Conservation (phyloP, 2,888 invertebrate species). For the Ditula angustiorana region DNA sequence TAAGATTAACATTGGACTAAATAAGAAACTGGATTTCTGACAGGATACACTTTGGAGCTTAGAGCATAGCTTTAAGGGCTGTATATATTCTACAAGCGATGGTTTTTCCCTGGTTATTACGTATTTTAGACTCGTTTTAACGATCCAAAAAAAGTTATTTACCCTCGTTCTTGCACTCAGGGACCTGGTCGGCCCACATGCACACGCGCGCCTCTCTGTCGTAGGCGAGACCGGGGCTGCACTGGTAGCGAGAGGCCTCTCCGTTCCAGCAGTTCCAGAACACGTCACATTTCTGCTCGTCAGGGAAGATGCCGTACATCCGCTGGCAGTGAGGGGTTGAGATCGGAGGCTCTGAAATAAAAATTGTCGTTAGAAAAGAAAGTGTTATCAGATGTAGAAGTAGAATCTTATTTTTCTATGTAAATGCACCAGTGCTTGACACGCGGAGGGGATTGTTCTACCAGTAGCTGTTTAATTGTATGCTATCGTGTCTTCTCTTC, state of each 20-base stretch:
- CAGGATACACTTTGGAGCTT: no score
- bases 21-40: no score
- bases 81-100: no score
- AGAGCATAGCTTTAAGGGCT: no score
- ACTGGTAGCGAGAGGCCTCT: constrained; percentile 96
- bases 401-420: no score
- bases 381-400: not conserved
- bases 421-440: no score
- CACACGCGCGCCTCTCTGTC: constrained; percentile 96
- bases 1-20: no score
- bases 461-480: no score
- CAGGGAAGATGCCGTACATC: constrained; percentile 96
- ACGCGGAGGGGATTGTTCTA: no score
- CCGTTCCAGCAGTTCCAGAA: constrained; percentile 99
- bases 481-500: no score
- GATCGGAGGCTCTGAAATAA: constrained; percentile 91
- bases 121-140: not conserved
- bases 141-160: constrained; percentile 54
- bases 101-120: not conserved
- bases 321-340: constrained; percentile 93
- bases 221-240: constrained; percentile 97
- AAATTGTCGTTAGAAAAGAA: not conserved
- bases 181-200: constrained; percentile 98
- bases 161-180: constrained; percentile 96
- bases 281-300: constrained; percentile 94